Evolutionary conservation across 2,113 vertebrate species (phyloP).

Genomic region (Pyxicephalus adspersus): DNA sequence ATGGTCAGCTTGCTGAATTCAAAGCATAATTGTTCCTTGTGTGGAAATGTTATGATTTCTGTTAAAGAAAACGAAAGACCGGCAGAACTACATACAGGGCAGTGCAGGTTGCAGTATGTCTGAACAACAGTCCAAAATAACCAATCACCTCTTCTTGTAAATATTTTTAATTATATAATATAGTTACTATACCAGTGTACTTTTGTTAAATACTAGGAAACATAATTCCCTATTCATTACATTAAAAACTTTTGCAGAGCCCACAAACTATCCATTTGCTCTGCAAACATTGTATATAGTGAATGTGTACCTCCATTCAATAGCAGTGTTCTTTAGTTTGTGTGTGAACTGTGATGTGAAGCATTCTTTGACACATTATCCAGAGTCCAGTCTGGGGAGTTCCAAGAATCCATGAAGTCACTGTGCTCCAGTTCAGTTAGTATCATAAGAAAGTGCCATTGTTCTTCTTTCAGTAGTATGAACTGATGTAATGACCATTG

Average conservation of each 20-base stretch:
- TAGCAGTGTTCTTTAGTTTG: slow-evolving; percentile 18
- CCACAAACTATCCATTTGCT: slow-evolving; percentile 20
- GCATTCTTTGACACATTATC: slow-evolving; percentile 33
- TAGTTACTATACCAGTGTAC: neutral
- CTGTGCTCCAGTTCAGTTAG: neutral
- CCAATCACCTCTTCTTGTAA: too few relatives aligned
- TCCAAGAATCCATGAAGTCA: slow-evolving; percentile 35
- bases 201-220: neutral
- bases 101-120: too few relatives aligned
- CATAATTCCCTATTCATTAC: neutral
- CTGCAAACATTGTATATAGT: slow-evolving; percentile 9
- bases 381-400: slow-evolving; percentile 17
- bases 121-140: too few relatives aligned
- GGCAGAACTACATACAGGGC: too few relatives aligned
- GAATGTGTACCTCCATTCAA: neutral
- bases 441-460: slow-evolving; percentile 32
- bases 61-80: too few relatives aligned
- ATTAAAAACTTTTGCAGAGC: neutral
- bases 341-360: slow-evolving; percentile 25
- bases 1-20: neutral
- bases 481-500: slow-evolving; percentile 37
- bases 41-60: too few relatives aligned
- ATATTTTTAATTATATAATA: neutral
- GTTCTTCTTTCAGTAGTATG: slow-evolving; percentile 48
- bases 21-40: too few relatives aligned